These are phyloP conservation scores for Halesus radiatus DNA, from an alignment of 1,140 invertebrate species.

Conservation along the genomic window DNA sequence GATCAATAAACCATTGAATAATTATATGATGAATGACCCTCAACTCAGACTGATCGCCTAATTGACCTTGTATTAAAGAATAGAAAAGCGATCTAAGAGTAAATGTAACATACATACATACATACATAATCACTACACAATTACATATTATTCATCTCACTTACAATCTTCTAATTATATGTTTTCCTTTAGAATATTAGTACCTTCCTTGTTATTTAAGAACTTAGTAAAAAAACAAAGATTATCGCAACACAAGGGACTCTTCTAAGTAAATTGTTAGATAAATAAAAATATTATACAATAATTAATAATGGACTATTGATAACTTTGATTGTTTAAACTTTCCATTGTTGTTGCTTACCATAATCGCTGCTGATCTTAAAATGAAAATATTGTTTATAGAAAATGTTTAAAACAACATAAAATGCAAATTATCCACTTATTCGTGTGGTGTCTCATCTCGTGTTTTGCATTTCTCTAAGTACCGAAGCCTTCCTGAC, in stretches of 20 bases:
- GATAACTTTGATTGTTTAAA: conserved; percentile 36
- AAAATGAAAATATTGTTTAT: conserved; percentile 3
- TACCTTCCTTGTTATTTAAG: conserved; percentile 31
- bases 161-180: conserved; percentile 29
- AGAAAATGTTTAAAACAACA: conserved; percentile 1
- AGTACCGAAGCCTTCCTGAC: no score
- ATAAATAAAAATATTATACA: conserved; percentile 40
- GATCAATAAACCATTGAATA: conserved; percentile 31
- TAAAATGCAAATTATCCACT: no score
- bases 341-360: conserved; percentile 16
- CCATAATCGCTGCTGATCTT: conserved; percentile 25
- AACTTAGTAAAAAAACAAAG: conserved; percentile 34
- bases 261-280: conserved; percentile 42
- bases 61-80: conserved; percentile 50
- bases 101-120: conserved; percentile 45
- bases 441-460: no score
- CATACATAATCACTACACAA: conserved; percentile 30
- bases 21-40: conserved; percentile 38
- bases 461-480: no score
- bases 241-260: conserved; percentile 41
- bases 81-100: conserved; percentile 52
- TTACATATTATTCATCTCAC: conserved; percentile 28
- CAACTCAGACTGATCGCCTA: conserved; percentile 55
- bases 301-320: conserved; percentile 30
- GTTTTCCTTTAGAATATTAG: conserved; percentile 42